Evolutionary conservation across 2,888 invertebrate genomes (phyloP).

Genomic region (Harpalus rubripes): DNA sequence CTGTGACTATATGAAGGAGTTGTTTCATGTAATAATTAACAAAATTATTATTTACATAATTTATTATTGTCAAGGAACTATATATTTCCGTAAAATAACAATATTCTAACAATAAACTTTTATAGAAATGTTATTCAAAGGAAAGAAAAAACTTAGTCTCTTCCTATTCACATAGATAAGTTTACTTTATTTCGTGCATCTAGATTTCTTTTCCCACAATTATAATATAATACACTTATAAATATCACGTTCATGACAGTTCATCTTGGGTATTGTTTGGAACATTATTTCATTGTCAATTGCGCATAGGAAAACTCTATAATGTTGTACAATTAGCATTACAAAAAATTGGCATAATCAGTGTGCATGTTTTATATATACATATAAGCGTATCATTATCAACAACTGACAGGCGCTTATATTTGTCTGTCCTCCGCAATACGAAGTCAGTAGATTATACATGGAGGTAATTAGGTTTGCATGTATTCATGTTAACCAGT

Average conservation of each 20-base stretch:
- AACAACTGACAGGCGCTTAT: background rate
- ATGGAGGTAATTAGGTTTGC: background rate
- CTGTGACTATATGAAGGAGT: too few species aligned
- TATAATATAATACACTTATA: slow-evolving; percentile 49
- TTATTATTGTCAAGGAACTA: too few species aligned
- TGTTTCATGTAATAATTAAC: too few species aligned
- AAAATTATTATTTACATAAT: too few species aligned
- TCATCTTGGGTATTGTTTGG: background rate
- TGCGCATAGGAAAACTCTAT: background rate
- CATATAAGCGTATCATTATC: too few species aligned
- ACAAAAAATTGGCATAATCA: background rate
- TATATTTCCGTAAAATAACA: background rate
- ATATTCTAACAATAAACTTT: slow-evolving; percentile 18
- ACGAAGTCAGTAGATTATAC: background rate
- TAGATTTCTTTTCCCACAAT: slow-evolving; percentile 48
- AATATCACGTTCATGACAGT: slow-evolving; percentile 33
- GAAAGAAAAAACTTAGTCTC: background rate
- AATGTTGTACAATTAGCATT: slow-evolving; percentile 4
- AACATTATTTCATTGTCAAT: slow-evolving; percentile 34
- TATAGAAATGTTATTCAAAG: slow-evolving; percentile 8
- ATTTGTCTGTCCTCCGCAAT: background rate
- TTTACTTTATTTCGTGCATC: slow-evolving; percentile 21
- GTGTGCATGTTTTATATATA: background rate
- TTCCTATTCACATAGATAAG: slow-evolving; percentile 31
- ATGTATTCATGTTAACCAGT: background rate